Percentiles rank a stretch among this genome's conserved stretches.
Evolutionary conservation across 2,113 vertebrate species (phyloP).

Genomic region (Toxostoma redivivum): DNA sequence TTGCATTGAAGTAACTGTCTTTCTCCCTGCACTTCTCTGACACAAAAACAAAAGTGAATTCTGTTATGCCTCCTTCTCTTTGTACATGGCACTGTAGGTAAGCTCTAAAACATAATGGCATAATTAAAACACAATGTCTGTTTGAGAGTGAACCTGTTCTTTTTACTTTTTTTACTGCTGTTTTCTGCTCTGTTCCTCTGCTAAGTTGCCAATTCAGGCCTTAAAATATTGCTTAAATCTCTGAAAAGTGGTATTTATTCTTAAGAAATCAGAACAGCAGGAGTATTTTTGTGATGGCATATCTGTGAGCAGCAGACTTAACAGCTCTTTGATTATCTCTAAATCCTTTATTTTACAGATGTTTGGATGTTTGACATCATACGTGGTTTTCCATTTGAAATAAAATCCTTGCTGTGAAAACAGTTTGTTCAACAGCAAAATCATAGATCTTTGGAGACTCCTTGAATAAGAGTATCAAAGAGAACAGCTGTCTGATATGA

Average conservation of each 20-base stretch:
- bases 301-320: slow-evolving; percentile 48
- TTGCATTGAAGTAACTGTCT: neutral
- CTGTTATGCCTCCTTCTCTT: slow-evolving; percentile 3
- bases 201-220: slow-evolving; percentile 5
- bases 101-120: neutral
- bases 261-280: slow-evolving; percentile 25
- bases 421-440: slow-evolving; percentile 46
- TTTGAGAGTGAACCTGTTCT: slow-evolving; percentile 16
- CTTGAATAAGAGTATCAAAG: slow-evolving; percentile 24
- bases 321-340: slow-evolving; percentile 25
- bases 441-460: slow-evolving; percentile 8
- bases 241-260: slow-evolving; percentile 47
- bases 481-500: slow-evolving; percentile 6
- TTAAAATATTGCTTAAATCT: slow-evolving; percentile 31
- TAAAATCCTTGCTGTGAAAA: slow-evolving; percentile 36
- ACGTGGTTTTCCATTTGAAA: slow-evolving; percentile 33
- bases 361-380: slow-evolving; percentile 43
- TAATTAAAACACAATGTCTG: slow-evolving; percentile 21
- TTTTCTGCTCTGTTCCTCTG: slow-evolving; percentile 25
- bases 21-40: neutral
- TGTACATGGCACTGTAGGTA: neutral
- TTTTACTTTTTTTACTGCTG: slow-evolving; percentile 37
- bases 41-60: slow-evolving; percentile 36
- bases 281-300: slow-evolving; percentile 1
- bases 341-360: slow-evolving; percentile 38